Base-by-base conservation (phyloP, 2,888 invertebrate species). In the Mythimna vitellina region DNA sequence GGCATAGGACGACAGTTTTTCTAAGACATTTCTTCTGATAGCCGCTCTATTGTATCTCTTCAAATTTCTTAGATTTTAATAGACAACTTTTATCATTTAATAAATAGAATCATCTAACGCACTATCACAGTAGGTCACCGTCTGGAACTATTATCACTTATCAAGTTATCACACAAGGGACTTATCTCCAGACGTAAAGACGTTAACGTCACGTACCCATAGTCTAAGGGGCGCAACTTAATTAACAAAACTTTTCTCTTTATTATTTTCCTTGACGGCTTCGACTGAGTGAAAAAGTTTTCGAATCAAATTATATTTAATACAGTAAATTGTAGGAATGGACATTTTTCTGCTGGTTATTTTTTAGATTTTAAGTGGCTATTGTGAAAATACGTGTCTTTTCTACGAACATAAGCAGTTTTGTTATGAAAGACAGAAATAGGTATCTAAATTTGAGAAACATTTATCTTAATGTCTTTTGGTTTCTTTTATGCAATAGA, bases 161-260 rank as follows among this genome's bases (percentile, higher is more conserved):
- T 65, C 72, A 71, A 57, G 51, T 67, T 65, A 72, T 66, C 54
- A 54, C 32, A 20, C 29, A 9, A 12, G 17, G 57, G 65, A 74
- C 8, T 63, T 80, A 80, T 80, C 65, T 58, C 20, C 1, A 46
- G 69, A 70, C 62, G 12, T 62, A 60, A 54, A 68, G 76, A 38
- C 60, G 68, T 60, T n/a, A 60, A 38, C 57, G 49, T 49, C 77
- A 64, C 80, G 65, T 46, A 17, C 46, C 17, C 1, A 35, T 64
- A 51, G 29, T 63, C 25, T 58, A 62, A 60, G 54, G 46, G 46
- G 20, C 20, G 57, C 53, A 73, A 68, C 60, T 56, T 78, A 67
- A 78, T 78, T 74, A 69, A 80, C 65, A 70, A 57, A 78, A 80
- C 75, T 78, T 78, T 58, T n/a, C 54, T 74, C 75, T 69, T 78